Base-by-base conservation (phyloP, 2,797 vertebrate species). In the Acanthurus tractus region DNA sequence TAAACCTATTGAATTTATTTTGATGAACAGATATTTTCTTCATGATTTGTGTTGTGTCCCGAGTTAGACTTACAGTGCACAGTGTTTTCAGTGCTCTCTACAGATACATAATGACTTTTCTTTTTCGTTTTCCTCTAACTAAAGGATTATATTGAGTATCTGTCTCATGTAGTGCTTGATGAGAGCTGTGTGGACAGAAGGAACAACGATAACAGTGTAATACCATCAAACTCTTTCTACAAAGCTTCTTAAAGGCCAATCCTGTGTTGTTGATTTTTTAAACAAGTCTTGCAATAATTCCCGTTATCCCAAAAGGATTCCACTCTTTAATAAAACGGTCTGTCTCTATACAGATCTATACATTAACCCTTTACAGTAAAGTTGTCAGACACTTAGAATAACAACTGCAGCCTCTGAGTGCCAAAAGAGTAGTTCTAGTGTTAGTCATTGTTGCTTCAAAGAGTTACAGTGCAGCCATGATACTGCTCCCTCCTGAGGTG, bases 201-300 rank as follows among this genome's bases (percentile, higher is more conserved):
- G 40, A 61, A 67, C 42, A 61, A 58, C 38, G 17, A 72, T 74
- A 38, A 61, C 18, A 69, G 5, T 17, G n/a, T 49, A 70, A 48
- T 48, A 38, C 52, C 68, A 58, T 61, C 29, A 44, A 38, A 63
- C 55, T 66, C 4, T 71, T 76, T 55, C 59, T 6, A 54, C 42
- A 61, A 57, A 61, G 17, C 29, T 23, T 34, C 29, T 34, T 34
- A 6, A 34, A 34, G 29, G 6, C 2, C 29, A 34, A 34, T 34
- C 29, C 6, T 34, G 29, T 34, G 29, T 34, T 34, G 29, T 7
- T 34, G 29, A 3, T 34, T 34, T 34, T 34, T 34, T 34, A 7
- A 34, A 34, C 29, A 34, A 34, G 29, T 7, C 29, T 34, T 34
- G 29, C 29, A 34, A 34, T 34, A 34, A 34, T 34, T 34, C 29